Conservation (phyloP, 1,140 invertebrate genomes). For the Drosophila sturtevanti region DNA sequence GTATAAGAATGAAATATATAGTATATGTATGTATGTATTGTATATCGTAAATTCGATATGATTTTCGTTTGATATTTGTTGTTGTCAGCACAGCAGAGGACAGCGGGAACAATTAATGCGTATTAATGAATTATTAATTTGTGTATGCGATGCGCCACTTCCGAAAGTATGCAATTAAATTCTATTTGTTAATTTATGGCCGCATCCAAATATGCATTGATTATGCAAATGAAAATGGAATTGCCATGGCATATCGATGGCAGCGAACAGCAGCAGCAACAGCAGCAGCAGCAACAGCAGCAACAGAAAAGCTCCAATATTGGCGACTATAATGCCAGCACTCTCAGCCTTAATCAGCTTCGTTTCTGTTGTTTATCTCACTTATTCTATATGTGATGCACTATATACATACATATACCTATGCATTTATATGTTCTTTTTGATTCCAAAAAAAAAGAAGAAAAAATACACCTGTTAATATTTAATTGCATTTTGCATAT, state of each 20-base stretch:
- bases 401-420: background rate
- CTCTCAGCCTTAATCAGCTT: slow-evolving; percentile 60
- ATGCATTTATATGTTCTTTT: slow-evolving; percentile 37
- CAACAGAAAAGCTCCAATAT: slow-evolving; percentile 2
- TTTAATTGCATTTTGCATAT: slow-evolving; percentile 62
- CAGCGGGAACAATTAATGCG: slow-evolving; percentile 66
- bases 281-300: background rate
- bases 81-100: background rate
- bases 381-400: background rate
- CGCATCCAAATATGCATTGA: slow-evolving; percentile 75
- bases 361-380: slow-evolving; percentile 27
- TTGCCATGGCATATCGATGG: slow-evolving; percentile 23
- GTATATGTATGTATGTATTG: background rate
- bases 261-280: background rate
- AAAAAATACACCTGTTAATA: slow-evolving; percentile 63
- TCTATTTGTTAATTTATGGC: slow-evolving; percentile 79
- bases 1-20: background rate
- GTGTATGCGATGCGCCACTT: slow-evolving; percentile 36
- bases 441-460: slow-evolving; percentile 26
- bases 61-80: slow-evolving; percentile 52
- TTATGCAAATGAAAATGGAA: slow-evolving; percentile 75
- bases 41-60: slow-evolving; percentile 22
- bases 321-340: slow-evolving; percentile 1
- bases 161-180: slow-evolving; percentile 78
- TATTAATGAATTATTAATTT: slow-evolving; percentile 80